phyloP scores from a whole-genome alignment of 2,888 invertebrate genomes.

The Molorchus minor region DNA sequence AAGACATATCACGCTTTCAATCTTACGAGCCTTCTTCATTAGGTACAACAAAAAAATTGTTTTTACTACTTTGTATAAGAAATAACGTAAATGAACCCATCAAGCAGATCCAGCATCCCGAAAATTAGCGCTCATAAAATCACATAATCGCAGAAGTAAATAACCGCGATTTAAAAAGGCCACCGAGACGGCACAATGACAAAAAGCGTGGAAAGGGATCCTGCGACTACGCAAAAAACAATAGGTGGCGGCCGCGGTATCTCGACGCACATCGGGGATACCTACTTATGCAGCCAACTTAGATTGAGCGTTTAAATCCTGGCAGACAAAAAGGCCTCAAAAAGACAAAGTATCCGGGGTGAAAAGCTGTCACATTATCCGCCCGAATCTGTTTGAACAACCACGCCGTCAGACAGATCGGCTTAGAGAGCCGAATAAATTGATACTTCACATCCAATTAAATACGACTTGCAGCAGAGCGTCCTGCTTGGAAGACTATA shows the following conservation, averaged over 20 bases:
- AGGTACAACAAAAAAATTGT: too few relatives aligned
- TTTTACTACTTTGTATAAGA: too few relatives aligned
- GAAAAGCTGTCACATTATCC: slow-evolving; percentile 22
- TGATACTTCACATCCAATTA: slow-evolving; percentile 12
- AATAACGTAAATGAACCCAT: too few relatives aligned
- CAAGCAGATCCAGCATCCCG: too few relatives aligned
- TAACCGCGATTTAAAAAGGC: not conserved
- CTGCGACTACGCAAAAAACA: slow-evolving; percentile 14
- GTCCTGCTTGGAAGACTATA: too few relatives aligned
- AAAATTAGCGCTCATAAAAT: too few relatives aligned
- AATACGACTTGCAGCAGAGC: too few relatives aligned
- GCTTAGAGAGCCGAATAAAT: slow-evolving; percentile 11
- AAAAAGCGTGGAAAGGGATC: not conserved
- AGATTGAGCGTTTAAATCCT: slow-evolving; percentile 37
- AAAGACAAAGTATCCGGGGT: slow-evolving; percentile 25
- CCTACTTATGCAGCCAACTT: slow-evolving; percentile 14
- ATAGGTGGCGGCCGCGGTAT: slow-evolving; percentile 9
- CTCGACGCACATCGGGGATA: slow-evolving; percentile 14
- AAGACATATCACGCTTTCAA: too few relatives aligned
- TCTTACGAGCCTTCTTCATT: too few relatives aligned
- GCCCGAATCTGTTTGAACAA: slow-evolving; percentile 10
- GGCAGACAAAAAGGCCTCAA: slow-evolving; percentile 26
- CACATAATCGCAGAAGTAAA: too few relatives aligned
- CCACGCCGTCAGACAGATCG: slow-evolving; percentile 15
- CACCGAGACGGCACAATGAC: not conserved